Conservation (phyloP, 2,113 vertebrate genomes). For the Rhineura floridana region DNA sequence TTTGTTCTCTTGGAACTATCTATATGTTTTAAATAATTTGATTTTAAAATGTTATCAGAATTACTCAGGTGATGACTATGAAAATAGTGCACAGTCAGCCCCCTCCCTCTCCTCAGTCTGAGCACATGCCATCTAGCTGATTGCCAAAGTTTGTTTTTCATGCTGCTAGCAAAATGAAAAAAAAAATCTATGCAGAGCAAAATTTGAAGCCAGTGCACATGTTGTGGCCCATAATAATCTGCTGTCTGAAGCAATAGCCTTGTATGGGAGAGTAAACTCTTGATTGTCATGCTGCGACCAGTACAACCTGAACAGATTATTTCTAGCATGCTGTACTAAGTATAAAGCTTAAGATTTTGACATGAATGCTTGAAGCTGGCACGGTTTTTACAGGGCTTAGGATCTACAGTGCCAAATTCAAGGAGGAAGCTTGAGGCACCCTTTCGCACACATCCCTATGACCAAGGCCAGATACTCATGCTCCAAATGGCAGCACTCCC, state of each 20-base stretch:
- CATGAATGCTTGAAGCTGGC: background rate
- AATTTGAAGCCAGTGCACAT: conserved; percentile 19
- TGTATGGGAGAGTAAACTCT: background rate
- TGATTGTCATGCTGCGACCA: background rate
- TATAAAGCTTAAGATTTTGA: background rate
- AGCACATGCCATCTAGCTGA: background rate
- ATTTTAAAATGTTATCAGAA: conserved; percentile 25
- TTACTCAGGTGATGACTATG: background rate
- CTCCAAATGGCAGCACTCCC: background rate
- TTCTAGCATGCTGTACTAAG: background rate
- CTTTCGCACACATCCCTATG: background rate
- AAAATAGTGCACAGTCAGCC: background rate
- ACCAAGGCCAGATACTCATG: background rate
- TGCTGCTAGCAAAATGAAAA: conserved; percentile 1
- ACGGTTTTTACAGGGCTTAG: background rate
- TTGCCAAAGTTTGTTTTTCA: background rate
- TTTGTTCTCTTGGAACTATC: background rate
- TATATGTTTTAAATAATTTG: conserved; percentile 11
- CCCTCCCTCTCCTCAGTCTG: background rate
- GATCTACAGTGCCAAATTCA: background rate
- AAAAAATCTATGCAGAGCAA: background rate
- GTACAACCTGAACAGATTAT: conserved; percentile 25
- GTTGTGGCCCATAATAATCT: conserved; percentile 13
- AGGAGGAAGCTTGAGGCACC: background rate
- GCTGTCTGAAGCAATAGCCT: background rate